Conservation (phyloP, 2,113 vertebrate genomes). For the Ellobius talpinus region DNA sequence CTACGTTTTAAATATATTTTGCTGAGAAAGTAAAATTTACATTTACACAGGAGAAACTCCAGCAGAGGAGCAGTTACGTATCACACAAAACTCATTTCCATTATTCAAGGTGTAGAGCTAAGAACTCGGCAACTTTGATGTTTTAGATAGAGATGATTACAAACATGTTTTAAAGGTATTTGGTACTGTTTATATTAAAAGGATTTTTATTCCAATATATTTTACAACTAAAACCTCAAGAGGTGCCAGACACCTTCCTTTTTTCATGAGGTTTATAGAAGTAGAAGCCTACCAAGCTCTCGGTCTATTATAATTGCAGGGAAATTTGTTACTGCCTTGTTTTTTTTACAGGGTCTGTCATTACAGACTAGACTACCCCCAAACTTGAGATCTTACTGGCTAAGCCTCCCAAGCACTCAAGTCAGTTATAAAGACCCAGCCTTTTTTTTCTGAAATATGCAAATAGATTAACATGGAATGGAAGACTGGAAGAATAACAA, state of each 20-base stretch:
- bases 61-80: not conserved
- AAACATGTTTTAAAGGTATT: not conserved
- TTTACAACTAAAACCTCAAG: not conserved
- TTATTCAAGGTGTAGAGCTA: slow-evolving; percentile 21
- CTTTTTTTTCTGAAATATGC: not conserved
- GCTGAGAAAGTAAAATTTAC: slow-evolving; percentile 26
- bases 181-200: not conserved
- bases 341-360: not conserved
- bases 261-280: not conserved
- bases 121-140: not conserved
- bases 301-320: not conserved
- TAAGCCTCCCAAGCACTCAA: not conserved
- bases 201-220: not conserved
- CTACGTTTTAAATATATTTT: not conserved
- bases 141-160: not conserved
- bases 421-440: not conserved
- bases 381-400: not conserved
- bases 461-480: not conserved
- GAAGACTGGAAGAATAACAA: not conserved
- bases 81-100: not conserved
- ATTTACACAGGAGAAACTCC: slow-evolving; percentile 7
- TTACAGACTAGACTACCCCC: too few species aligned
- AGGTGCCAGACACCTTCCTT: not conserved
- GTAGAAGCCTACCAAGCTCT: not conserved
- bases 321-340: not conserved